A percentile compares a stretch with the other conserved stretches of the same genome.
Evolutionary conservation across 2,113 vertebrate genomes (phyloP).

Genomic region (Burhinus oedicnemus): DNA sequence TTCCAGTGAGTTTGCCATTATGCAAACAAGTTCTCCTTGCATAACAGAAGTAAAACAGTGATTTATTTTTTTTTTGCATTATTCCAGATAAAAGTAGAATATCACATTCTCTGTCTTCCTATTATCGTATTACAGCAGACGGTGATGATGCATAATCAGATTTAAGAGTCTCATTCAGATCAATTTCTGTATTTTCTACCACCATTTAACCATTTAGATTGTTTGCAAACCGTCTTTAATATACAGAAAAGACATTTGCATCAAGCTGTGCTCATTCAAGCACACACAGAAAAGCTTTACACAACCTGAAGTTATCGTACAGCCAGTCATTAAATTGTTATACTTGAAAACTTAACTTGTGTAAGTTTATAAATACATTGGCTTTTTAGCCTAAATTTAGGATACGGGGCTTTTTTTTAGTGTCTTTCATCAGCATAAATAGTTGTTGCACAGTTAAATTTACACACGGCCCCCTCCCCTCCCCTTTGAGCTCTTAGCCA

Average conservation of each 20-base stretch:
- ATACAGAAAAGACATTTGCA: slow-evolving; percentile 55
- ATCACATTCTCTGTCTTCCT: neutral
- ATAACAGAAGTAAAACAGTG: neutral
- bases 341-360: neutral
- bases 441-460: slow-evolving; percentile 8
- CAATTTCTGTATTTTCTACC: slow-evolving; percentile 65
- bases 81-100: neutral
- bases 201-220: slow-evolving; percentile 70
- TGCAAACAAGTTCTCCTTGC: neutral
- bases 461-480: no score
- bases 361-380: neutral
- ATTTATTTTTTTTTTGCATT: neutral
- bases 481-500: slow-evolving; percentile 21
- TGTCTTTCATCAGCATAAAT: neutral
- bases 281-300: slow-evolving; percentile 53
- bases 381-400: neutral
- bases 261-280: slow-evolving; percentile 72
- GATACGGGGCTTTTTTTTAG: neutral
- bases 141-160: slow-evolving; percentile 63
- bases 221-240: slow-evolving; percentile 76
- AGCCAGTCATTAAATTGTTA: neutral
- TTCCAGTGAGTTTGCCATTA: neutral
- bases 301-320: neutral
- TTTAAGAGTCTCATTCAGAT: slow-evolving; percentile 59
- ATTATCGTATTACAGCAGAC: slow-evolving; percentile 50